Evolutionary conservation across 2,113 vertebrate species (phyloP).

Genomic region (Brachypodius melanocephalos): DNA sequence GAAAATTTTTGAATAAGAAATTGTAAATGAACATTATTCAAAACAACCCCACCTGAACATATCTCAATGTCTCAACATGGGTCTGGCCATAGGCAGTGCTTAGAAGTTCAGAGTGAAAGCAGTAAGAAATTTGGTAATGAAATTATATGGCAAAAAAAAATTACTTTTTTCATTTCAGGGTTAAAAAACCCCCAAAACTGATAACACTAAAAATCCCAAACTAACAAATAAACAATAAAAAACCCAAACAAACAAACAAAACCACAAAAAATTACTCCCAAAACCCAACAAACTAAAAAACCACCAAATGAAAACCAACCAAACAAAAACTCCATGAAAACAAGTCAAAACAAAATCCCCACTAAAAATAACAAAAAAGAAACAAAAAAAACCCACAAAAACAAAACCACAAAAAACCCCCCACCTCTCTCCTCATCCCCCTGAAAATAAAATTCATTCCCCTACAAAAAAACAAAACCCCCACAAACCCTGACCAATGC

Average conservation of each 20-base stretch:
- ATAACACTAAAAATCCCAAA: neutral
- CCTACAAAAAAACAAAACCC: neutral
- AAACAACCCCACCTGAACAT: neutral
- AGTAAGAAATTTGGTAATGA: neutral
- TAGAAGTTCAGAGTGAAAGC: neutral
- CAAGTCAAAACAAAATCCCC: no score
- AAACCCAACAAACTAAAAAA: neutral
- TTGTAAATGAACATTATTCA: neutral
- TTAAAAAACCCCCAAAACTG: rapidly evolving
- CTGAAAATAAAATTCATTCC: neutral
- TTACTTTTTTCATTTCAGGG: neutral
- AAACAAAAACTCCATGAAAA: rapidly evolving
- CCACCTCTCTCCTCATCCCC: rapidly evolving
- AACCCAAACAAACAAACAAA: no score
- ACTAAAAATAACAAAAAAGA: neutral
- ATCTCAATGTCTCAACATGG: neutral
- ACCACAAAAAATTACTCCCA: neutral
- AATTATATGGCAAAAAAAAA: neutral
- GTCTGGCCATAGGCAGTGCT: neutral
- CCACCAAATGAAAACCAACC: rapidly evolving
- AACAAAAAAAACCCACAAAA: neutral
- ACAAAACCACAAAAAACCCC: no score
- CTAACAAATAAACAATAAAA: neutral
- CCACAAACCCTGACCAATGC: neutral
- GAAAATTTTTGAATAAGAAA: neutral